A percentile compares a stretch with the other conserved stretches of the same genome.
These are phyloP conservation scores for Sebastes ruberrimus DNA, from an alignment of 2,797 vertebrate species.

Conservation along the genomic window DNA sequence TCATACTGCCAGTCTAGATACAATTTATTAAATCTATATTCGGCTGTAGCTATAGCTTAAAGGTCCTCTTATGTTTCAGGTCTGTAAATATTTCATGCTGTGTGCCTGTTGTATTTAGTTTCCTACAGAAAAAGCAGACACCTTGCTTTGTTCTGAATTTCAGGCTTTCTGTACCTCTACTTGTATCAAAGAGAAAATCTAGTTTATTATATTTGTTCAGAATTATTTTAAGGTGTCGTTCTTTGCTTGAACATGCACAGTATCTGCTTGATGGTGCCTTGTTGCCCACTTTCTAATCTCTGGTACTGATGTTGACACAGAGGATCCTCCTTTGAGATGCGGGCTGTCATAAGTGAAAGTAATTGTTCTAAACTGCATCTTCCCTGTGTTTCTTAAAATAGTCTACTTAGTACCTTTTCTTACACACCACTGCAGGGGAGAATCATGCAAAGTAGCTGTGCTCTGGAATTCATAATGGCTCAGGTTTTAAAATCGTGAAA, in stretches of 20 bases:
- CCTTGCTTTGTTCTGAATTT: neutral
- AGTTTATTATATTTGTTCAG: neutral
- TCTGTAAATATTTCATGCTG: conserved; percentile 44
- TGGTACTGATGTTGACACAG: conserved; percentile 36
- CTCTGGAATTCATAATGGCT: neutral
- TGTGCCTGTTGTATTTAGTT: conserved; percentile 36
- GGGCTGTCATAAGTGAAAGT: conserved; percentile 33
- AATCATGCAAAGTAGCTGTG: conserved; percentile 10
- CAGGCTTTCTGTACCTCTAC: neutral
- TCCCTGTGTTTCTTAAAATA: conserved; percentile 47
- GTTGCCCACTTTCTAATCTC: conserved; percentile 17
- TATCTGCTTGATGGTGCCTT: conserved; percentile 16
- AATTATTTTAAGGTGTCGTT: conserved; percentile 27
- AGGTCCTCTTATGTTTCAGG: conserved; percentile 12
- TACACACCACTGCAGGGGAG: conserved; percentile 16
- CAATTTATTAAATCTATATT: conserved; percentile 8
- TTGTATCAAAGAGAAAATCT: neutral
- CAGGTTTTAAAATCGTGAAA: conserved; percentile 20
- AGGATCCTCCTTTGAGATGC: conserved; percentile 44
- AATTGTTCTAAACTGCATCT: conserved; percentile 44
- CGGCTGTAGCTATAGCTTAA: neutral
- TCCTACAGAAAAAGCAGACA: conserved; percentile 8
- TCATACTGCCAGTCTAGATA: neutral
- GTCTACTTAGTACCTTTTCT: conserved; percentile 3
- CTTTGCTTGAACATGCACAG: neutral